phyloP scores from a whole-genome alignment of 2,888 invertebrate species.

The Lasius platythorax region DNA sequence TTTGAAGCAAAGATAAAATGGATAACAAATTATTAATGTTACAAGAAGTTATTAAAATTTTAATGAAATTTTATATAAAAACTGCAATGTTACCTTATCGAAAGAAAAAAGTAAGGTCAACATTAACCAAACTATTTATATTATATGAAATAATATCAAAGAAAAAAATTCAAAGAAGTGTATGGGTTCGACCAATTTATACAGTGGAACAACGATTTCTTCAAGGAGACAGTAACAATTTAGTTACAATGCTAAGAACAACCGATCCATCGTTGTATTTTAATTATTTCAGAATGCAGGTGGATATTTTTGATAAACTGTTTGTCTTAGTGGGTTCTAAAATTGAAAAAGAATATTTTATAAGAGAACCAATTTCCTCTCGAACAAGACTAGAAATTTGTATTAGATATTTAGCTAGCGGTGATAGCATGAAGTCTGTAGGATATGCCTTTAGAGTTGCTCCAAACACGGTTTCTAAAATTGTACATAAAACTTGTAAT shows the following conservation, averaged over 20 bases:
- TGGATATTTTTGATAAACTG: neutral
- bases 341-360: neutral
- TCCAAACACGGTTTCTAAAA: neutral
- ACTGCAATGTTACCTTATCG: neutral
- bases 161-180: constrained; percentile 1
- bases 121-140: neutral
- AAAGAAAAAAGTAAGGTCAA: neutral
- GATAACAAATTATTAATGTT: neutral
- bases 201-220: neutral
- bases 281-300: neutral
- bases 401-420: neutral
- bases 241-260: neutral
- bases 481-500: constrained; percentile 8
- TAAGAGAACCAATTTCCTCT: neutral
- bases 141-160: neutral
- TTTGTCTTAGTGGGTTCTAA: neutral
- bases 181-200: neutral
- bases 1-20: neutral
- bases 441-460: constrained; percentile 10
- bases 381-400: neutral
- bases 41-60: neutral
- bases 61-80: neutral
- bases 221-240: neutral
- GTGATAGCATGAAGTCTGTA: neutral
- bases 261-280: neutral